Evolutionary conservation across 2,797 vertebrate species (phyloP).

Genomic region (Silurus lanzhouensis): DNA sequence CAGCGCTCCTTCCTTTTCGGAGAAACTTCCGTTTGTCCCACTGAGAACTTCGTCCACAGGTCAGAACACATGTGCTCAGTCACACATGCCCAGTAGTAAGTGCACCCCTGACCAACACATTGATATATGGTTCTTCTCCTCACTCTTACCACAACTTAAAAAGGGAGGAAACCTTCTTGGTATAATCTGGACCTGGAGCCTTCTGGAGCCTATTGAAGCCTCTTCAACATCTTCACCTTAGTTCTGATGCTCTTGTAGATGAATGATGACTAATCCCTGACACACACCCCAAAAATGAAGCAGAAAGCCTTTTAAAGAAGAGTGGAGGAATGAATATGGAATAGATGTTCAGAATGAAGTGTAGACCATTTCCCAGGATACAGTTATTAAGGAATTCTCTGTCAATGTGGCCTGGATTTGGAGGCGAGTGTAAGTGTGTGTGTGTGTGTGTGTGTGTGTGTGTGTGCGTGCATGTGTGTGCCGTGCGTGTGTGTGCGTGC

Average conservation of each 20-base stretch:
- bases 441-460: too few species aligned
- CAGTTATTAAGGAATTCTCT: neutral
- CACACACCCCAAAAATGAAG: too few species aligned
- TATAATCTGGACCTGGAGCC: neutral
- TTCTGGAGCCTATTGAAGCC: too few species aligned
- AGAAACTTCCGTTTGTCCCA: neutral
- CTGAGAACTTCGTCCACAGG: neutral
- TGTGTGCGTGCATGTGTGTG: too few species aligned
- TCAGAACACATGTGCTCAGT: neutral
- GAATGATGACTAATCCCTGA: neutral
- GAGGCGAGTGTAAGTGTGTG: neutral
- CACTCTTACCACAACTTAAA: too few species aligned
- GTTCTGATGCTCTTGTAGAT: neutral
- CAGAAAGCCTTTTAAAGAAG: neutral
- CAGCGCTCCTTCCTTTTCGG: constrained; percentile 1
- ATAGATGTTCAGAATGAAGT: neutral
- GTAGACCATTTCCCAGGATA: neutral
- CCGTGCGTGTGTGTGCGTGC: too few species aligned
- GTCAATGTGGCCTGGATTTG: neutral
- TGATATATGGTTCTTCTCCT: too few species aligned
- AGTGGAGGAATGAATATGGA: neutral
- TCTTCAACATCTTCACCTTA: neutral
- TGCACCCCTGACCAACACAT: too few species aligned
- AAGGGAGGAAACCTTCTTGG: too few species aligned
- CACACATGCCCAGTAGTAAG: too few species aligned